Percentiles rank a stretch among this genome's conserved stretches.
Evolutionary conservation across 2,888 invertebrate species (phyloP).

Genomic region (Schrankia costaestrigalis): DNA sequence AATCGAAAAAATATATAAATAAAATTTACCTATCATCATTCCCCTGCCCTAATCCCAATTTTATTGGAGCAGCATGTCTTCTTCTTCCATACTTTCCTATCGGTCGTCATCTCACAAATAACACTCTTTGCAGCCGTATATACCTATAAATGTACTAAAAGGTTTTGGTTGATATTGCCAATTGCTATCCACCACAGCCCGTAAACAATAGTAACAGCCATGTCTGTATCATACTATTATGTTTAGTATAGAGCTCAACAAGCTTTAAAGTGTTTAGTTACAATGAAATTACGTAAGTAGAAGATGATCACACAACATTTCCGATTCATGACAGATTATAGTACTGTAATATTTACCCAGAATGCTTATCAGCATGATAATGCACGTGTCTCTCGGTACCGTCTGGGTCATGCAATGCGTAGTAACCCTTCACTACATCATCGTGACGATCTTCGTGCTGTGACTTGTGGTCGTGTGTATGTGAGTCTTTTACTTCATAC

Average conservation of each 20-base stretch:
- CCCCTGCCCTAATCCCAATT: not conserved
- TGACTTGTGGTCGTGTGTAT: constrained; percentile 78
- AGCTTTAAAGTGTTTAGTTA: too few species aligned
- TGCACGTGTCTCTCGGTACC: constrained; percentile 30
- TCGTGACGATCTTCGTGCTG: constrained; percentile 77
- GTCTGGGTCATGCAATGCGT: constrained; percentile 37
- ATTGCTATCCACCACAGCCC: too few species aligned
- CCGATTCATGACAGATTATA: too few species aligned
- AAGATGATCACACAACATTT: too few species aligned
- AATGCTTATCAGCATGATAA: constrained; percentile 26
- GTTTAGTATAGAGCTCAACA: too few species aligned
- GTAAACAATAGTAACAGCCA: not conserved
- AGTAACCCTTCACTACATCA: constrained; percentile 81
- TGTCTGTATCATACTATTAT: not conserved
- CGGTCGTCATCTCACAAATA: too few species aligned
- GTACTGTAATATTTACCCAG: constrained; percentile 24
- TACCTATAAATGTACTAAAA: too few species aligned
- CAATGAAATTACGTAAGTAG: too few species aligned
- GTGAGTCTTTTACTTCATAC: constrained; percentile 65
- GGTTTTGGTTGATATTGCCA: too few species aligned
- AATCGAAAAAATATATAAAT: not conserved
- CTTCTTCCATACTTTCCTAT: too few species aligned
- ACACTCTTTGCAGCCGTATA: too few species aligned
- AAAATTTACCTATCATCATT: not conserved
- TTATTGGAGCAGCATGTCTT: too few species aligned